Evolutionary conservation across 2,888 invertebrate genomes (phyloP), one percentile per base, ranked within the genome.

Genomic region (Dendrolimus pini): DNA sequence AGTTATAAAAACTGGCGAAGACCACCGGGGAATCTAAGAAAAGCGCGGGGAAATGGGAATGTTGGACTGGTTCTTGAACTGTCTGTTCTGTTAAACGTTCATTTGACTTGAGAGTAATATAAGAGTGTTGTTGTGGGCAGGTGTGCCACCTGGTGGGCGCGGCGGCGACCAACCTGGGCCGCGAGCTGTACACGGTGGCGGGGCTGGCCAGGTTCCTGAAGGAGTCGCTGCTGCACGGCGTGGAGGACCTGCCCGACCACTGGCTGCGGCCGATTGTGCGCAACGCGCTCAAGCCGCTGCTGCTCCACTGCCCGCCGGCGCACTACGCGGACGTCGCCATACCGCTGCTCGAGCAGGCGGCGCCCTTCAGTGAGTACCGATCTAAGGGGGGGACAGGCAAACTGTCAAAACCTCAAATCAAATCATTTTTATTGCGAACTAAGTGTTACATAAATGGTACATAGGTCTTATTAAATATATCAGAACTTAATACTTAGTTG

Each of bases 221-320:
- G 1, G 93, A 93, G 65, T 94, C 96, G 59, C 93, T 95, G 61
- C 92, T 96, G 67, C 91, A 92, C 57, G 93, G 94, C 68, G 90
- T 96, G 60, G 85, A 94, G 85, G 91, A 90, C 62, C 93, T 98
- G 76, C 97, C 98, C 53, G 97, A 98, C 83, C 95, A 96, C 85
- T 93, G 97, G 84, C 86, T 98, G 73, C 92, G 97, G 59, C 95
- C 95, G 3, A 93, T 98, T 55, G 94, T 97, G 65, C 92, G 97
- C 55, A 94, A 95, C 52, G 97, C 97, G 77, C 90, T 98, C 69
- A 96, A 96, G 75, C 95, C 97, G 18, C 96, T 97, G 72, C 93
- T 98, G 66, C 94, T 94, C 77, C 95, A 95, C 66, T 98, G 98
- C 78, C 97, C 97, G 58, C 94, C 95, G 53, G 94, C 95, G 60